Percentiles rank a stretch among this genome's conserved stretches.
Conservation (phyloP, 2,113 vertebrate genomes). For the Oryzias melastigma region DNA sequence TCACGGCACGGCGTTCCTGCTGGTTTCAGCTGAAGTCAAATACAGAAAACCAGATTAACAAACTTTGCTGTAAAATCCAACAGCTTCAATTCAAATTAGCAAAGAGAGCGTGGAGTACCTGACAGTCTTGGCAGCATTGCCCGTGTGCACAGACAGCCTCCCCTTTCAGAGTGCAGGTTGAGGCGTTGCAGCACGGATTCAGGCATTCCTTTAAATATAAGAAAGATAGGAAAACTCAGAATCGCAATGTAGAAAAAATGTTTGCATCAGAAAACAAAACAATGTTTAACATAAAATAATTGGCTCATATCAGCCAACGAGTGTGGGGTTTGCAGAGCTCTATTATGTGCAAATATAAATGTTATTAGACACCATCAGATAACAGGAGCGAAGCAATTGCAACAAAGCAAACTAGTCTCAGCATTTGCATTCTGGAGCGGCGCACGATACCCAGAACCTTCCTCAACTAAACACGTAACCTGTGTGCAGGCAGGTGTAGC, state of each 20-base stretch:
- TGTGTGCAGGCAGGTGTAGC: slow-evolving; percentile 3
- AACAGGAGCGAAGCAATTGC: background rate
- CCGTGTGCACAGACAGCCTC: slow-evolving; percentile 92
- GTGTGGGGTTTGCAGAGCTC: no score
- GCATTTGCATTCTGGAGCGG: background rate
- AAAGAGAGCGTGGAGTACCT: slow-evolving; percentile 74
- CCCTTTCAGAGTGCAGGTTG: slow-evolving; percentile 85
- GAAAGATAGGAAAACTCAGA: background rate
- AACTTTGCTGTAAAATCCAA: no score
- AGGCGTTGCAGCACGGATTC: slow-evolving; percentile 93
- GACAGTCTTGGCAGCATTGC: slow-evolving; percentile 91
- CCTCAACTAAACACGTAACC: background rate
- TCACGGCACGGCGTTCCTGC: slow-evolving; percentile 88
- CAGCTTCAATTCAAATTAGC: background rate
- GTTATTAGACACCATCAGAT: background rate
- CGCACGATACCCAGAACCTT: background rate
- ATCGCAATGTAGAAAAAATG: slow-evolving; percentile 6
- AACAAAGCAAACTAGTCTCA: background rate
- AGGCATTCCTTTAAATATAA: slow-evolving; percentile 83
- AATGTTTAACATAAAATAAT: background rate
- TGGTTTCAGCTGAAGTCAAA: slow-evolving; percentile 82
- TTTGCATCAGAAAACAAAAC: background rate
- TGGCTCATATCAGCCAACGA: background rate
- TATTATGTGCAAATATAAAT: no score
- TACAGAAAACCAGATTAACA: background rate